A percentile compares a stretch with the other conserved stretches of the same genome.
Conservation (phyloP, 2,888 invertebrate genomes). For the Parnassius glacialis region DNA sequence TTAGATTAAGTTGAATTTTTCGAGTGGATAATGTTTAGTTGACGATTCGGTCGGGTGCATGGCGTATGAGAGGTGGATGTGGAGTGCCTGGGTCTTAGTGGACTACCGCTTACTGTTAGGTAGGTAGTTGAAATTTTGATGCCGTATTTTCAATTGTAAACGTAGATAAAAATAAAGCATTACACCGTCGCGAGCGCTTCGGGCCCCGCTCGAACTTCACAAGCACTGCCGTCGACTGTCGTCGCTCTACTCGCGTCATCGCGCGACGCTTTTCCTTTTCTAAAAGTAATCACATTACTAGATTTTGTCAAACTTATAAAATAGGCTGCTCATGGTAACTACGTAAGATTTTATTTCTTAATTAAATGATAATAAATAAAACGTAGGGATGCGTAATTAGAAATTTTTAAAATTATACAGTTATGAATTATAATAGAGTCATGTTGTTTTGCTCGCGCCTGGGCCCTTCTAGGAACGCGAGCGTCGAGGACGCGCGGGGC, state of each 20-base stretch:
- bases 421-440: slow-evolving; percentile 78
- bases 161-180: slow-evolving; percentile 69
- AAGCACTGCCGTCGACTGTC: slow-evolving; percentile 46
- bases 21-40: slow-evolving; percentile 78
- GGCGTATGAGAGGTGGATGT: slow-evolving; percentile 63
- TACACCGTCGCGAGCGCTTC: slow-evolving; percentile 67
- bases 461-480: slow-evolving; percentile 43
- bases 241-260: slow-evolving; percentile 30
- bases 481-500: slow-evolving; percentile 25
- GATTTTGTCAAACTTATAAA: slow-evolving; percentile 79
- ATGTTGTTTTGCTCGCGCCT: slow-evolving; percentile 64
- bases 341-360: slow-evolving; percentile 80
- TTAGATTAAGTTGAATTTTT: slow-evolving; percentile 79
- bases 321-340: slow-evolving; percentile 80
- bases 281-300: slow-evolving; percentile 72
- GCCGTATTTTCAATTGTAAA: slow-evolving; percentile 77
- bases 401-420: slow-evolving; percentile 81
- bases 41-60: slow-evolving; percentile 74
- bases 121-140: slow-evolving; percentile 80
- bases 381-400: slow-evolving; percentile 81
- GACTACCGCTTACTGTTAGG: slow-evolving; percentile 81
- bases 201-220: slow-evolving; percentile 38
- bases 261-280: slow-evolving; percentile 75
- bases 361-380: slow-evolving; percentile 80
- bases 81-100: slow-evolving; percentile 77